Conservation (phyloP, 1,140 invertebrate species). For the Meloidogyne exigua region DNA sequence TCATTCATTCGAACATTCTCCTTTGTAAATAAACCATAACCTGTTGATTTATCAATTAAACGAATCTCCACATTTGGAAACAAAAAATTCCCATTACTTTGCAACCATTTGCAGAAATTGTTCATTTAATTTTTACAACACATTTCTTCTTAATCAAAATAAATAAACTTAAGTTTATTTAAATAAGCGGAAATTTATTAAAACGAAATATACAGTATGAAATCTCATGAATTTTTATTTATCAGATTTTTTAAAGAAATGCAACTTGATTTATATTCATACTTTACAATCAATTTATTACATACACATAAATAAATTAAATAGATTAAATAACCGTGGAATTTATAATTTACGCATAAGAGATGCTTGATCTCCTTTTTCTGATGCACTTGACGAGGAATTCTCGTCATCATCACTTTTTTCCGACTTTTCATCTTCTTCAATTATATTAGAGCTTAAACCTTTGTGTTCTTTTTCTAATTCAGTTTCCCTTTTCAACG, state of each 20-base stretch:
- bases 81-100: neutral
- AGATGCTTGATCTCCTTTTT: neutral
- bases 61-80: slow-evolving; percentile 6
- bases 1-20: slow-evolving; percentile 14
- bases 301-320: too few species aligned
- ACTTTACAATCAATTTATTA: too few species aligned
- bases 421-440: neutral
- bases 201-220: too few species aligned
- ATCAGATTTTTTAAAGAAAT: too few species aligned
- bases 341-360: neutral
- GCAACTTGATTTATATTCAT: too few species aligned
- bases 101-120: too few species aligned
- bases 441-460: neutral
- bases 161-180: too few species aligned
- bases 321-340: too few species aligned
- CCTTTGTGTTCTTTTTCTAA: neutral
- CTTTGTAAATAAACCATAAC: slow-evolving; percentile 11
- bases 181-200: too few species aligned
- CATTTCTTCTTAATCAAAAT: too few species aligned
- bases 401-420: neutral
- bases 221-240: too few species aligned
- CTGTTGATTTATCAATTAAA: slow-evolving; percentile 8
- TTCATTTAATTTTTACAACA: too few species aligned
- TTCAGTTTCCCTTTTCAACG: slow-evolving; percentile 5
- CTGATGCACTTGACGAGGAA: neutral